A percentile compares a stretch with the other conserved stretches of the same genome.
Evolutionary conservation across 2,797 vertebrate species (phyloP).

Genomic region (Arrhamphus sclerolepis): DNA sequence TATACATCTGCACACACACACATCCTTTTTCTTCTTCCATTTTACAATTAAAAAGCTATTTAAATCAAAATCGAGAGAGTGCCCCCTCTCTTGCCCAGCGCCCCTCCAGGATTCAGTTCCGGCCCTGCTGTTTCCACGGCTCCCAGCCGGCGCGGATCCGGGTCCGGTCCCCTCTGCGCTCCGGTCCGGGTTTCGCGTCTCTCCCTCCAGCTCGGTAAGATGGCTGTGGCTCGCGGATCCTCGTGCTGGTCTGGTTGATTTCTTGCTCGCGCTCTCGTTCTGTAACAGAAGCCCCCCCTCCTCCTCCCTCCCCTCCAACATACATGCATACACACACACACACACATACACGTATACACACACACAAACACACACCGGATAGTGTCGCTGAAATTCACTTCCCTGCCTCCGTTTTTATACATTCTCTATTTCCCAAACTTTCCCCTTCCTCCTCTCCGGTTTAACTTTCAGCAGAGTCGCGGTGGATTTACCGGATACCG

Average conservation of each 20-base stretch:
- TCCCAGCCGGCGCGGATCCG: slow-evolving; percentile 32
- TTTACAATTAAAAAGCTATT: too few species aligned
- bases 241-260: slow-evolving; percentile 97
- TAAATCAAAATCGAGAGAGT: too few species aligned
- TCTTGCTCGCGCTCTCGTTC: slow-evolving; percentile 85
- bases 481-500: slow-evolving; percentile 82
- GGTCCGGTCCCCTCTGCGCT: slow-evolving; percentile 54
- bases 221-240: slow-evolving; percentile 95
- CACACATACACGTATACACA: slow-evolving; percentile 21
- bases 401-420: slow-evolving; percentile 79
- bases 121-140: too few species aligned
- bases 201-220: slow-evolving; percentile 86
- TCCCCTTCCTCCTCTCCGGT: slow-evolving; percentile 60
- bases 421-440: slow-evolving; percentile 69
- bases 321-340: slow-evolving; percentile 49
- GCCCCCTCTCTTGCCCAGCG: too few species aligned
- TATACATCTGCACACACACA: too few species aligned
- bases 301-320: slow-evolving; percentile 14
- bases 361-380: slow-evolving; percentile 51
- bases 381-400: slow-evolving; percentile 77
- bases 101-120: too few species aligned
- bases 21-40: too few species aligned
- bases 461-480: slow-evolving; percentile 80
- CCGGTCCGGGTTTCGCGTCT: slow-evolving; percentile 86
- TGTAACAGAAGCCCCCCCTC: slow-evolving; percentile 81